These are phyloP conservation scores for Medauroidea extradentata DNA, from an alignment of 1,140 invertebrate genomes.

Conservation along the genomic window DNA sequence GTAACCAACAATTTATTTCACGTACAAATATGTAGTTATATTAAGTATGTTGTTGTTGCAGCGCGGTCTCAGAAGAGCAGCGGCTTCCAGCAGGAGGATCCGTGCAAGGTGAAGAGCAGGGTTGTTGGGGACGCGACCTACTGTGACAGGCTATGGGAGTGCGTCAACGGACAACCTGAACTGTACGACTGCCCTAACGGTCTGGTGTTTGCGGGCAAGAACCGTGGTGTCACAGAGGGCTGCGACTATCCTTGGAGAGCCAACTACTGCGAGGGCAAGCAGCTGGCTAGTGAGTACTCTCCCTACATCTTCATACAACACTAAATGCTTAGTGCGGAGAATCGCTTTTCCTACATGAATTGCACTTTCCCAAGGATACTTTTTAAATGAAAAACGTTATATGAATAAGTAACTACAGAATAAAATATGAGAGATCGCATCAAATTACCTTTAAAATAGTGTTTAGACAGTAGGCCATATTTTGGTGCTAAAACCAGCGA, in stretches of 20 bases:
- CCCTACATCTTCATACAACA: slow-evolving; percentile 3
- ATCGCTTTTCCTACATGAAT: neutral
- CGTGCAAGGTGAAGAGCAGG: slow-evolving; percentile 69
- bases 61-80: no score
- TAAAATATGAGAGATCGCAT: no score
- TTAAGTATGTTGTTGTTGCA: no score
- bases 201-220: slow-evolving; percentile 81
- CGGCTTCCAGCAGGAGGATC: slow-evolving; percentile 56
- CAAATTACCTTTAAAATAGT: no score
- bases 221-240: slow-evolving; percentile 78
- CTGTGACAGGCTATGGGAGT: slow-evolving; percentile 87
- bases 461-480: no score
- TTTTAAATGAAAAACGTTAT: no score
- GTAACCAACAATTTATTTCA: no score
- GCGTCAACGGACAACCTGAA: slow-evolving; percentile 68
- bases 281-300: slow-evolving; percentile 59
- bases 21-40: no score
- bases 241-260: slow-evolving; percentile 87
- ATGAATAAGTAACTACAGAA: no score
- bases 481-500: no score
- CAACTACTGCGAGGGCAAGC: slow-evolving; percentile 76
- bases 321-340: neutral
- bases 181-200: slow-evolving; percentile 88
- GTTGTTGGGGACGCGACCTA: slow-evolving; percentile 72
- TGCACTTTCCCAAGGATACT: no score